Percentiles rank a stretch among this genome's conserved stretches.
Evolutionary conservation across 2,888 invertebrate species (phyloP).

Genomic region (Lamellibrachia satsuma): DNA sequence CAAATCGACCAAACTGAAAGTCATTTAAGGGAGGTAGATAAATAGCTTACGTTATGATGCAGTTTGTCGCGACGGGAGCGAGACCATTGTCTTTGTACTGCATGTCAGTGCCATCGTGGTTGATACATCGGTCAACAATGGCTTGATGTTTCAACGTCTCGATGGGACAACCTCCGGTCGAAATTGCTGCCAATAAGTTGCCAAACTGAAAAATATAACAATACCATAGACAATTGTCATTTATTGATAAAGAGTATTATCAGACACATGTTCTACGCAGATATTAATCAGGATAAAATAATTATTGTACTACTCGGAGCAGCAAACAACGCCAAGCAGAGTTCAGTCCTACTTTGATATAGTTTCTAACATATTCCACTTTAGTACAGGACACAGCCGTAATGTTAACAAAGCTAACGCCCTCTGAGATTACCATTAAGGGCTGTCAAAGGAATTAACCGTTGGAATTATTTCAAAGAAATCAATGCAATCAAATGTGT

Average conservation of each 20-base stretch:
- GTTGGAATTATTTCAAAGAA: no score
- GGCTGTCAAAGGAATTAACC: no score
- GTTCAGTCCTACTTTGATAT: no score
- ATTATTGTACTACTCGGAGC: background rate
- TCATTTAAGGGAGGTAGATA: background rate
- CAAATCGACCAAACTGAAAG: no score
- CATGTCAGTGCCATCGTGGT: background rate
- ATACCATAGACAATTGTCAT: background rate
- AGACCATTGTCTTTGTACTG: background rate
- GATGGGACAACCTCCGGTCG: background rate
- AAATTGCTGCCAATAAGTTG: background rate
- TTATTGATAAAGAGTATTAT: background rate
- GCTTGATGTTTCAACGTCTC: background rate
- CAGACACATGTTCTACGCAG: background rate
- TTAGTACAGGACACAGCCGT: no score
- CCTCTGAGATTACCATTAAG: no score
- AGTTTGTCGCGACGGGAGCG: background rate
- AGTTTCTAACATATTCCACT: no score
- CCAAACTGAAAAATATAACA: background rate
- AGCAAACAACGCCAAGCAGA: background rate
- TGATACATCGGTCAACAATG: background rate
- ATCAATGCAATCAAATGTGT: no score
- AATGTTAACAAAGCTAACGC: no score
- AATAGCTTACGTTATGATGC: background rate
- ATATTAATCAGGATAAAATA: background rate